Conservation (phyloP, 2,113 vertebrate species). For the Panthera uncia region DNA sequence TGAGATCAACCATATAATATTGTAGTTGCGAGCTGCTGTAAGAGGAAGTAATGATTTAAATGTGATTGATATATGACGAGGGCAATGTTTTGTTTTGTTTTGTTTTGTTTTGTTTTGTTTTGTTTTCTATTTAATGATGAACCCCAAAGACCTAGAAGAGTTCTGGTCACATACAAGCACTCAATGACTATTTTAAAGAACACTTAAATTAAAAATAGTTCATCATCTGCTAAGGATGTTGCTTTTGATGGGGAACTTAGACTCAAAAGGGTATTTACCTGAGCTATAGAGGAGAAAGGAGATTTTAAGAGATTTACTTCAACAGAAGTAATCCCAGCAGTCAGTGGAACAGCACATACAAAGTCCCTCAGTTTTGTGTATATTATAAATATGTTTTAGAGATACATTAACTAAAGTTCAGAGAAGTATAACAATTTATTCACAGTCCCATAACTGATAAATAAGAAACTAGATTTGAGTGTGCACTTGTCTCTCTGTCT, state of each 20-base stretch:
- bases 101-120: not conserved
- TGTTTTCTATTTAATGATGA: not conserved
- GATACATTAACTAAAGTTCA: not conserved
- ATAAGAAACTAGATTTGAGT: not conserved
- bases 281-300: not conserved
- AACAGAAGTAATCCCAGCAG: not conserved
- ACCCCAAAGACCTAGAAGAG: not conserved
- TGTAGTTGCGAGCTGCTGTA: not conserved
- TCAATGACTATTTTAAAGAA: not conserved
- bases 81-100: not conserved
- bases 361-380: not conserved
- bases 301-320: not conserved
- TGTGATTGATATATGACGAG: not conserved
- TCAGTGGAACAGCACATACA: not conserved
- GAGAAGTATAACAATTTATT: not conserved
- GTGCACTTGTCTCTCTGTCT: not conserved
- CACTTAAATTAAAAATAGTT: not conserved
- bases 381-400: not conserved
- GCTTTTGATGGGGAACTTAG: not conserved
- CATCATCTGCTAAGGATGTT: not conserved
- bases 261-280: not conserved
- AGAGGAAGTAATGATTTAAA: not conserved
- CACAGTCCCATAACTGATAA: not conserved
- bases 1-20: not conserved
- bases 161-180: not conserved